Percentiles rank a stretch among this genome's conserved stretches.
phyloP scores from a whole-genome alignment of 1,140 invertebrate species.

The Thaumetopoea pityocampa region DNA sequence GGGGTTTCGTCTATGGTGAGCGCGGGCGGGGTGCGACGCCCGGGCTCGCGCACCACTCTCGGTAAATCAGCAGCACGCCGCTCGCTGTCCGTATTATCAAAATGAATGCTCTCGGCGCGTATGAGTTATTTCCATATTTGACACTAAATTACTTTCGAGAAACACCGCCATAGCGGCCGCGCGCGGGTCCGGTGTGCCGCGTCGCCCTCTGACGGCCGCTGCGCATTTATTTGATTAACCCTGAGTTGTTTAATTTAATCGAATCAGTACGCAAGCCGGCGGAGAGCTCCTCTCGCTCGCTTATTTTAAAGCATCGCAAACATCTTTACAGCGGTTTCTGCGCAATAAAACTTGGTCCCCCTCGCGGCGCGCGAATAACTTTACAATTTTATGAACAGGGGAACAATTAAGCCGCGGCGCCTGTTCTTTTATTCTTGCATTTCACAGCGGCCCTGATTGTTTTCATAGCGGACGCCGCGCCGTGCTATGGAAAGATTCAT shows the following conservation, averaged over 20 bases:
- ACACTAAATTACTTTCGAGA: slow-evolving; percentile 75
- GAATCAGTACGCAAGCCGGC: slow-evolving; percentile 67
- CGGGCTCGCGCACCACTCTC: slow-evolving; percentile 19
- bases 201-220: slow-evolving; percentile 43
- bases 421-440: slow-evolving; percentile 61
- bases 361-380: slow-evolving; percentile 61
- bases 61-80: slow-evolving; percentile 64
- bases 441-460: slow-evolving; percentile 56
- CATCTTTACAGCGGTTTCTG: slow-evolving; percentile 74
- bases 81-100: slow-evolving; percentile 71
- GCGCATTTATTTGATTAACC: slow-evolving; percentile 76
- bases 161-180: slow-evolving; percentile 63
- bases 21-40: slow-evolving; percentile 12
- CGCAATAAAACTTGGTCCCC: slow-evolving; percentile 71
- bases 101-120: slow-evolving; percentile 68
- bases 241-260: slow-evolving; percentile 76
- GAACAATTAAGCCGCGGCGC: slow-evolving; percentile 68
- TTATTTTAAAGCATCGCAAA: slow-evolving; percentile 70
- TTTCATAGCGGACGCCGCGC: slow-evolving; percentile 46
- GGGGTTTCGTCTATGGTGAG: slow-evolving; percentile 18
- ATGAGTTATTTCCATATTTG: slow-evolving; percentile 76
- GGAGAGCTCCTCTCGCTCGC: slow-evolving; percentile 40
- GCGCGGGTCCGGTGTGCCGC: slow-evolving; percentile 36
- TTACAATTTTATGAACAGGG: slow-evolving; percentile 74
- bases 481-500: slow-evolving; percentile 51